phyloP scores from a whole-genome alignment of 30 jellyfish, hydroid and myxozoan species.

The Clytia hemisphaerica region DNA sequence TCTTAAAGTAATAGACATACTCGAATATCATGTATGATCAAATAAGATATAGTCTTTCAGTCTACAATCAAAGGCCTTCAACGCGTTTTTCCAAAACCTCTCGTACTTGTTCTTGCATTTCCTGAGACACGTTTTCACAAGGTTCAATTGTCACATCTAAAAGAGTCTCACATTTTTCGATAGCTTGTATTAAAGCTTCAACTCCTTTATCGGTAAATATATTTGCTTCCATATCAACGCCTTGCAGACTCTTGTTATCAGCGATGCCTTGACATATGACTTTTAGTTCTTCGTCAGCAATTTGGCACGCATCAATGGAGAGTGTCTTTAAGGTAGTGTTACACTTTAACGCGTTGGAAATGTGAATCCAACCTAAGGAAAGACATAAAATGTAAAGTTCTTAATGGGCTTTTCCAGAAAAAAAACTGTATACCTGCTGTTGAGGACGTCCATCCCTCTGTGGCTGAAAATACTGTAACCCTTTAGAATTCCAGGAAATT shows the following conservation, averaged over 20 bases:
- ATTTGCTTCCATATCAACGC: slow-evolving; percentile 63
- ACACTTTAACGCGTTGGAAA: slow-evolving; percentile 40
- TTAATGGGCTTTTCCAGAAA: too few species aligned
- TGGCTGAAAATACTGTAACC: too few species aligned
- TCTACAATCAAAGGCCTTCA: too few species aligned
- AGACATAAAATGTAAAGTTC: slow-evolving; percentile 25
- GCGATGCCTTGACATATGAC: slow-evolving; percentile 52
- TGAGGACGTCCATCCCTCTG: too few species aligned
- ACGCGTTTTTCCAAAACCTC: slow-evolving; percentile 4
- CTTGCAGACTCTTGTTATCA: slow-evolving; percentile 34
- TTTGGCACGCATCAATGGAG: slow-evolving; percentile 50
- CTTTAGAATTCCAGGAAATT: too few species aligned
- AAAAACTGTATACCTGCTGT: too few species aligned
- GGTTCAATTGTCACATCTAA: slow-evolving; percentile 59
- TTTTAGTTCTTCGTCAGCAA: slow-evolving; percentile 58
- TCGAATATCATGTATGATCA: too few species aligned
- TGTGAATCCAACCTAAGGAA: slow-evolving; percentile 42
- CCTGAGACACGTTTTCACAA: slow-evolving; percentile 25
- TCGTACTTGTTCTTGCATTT: slow-evolving; percentile 41
- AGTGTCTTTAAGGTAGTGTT: slow-evolving; percentile 41
- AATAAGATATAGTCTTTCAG: too few species aligned
- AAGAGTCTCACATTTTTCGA: slow-evolving; percentile 26
- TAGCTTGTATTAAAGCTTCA: slow-evolving; percentile 44
- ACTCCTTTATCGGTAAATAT: slow-evolving; percentile 57
- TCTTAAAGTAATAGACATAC: too few species aligned